Conservation (phyloP, 2,888 invertebrate genomes). For the Pseudanteris insignis region DNA sequence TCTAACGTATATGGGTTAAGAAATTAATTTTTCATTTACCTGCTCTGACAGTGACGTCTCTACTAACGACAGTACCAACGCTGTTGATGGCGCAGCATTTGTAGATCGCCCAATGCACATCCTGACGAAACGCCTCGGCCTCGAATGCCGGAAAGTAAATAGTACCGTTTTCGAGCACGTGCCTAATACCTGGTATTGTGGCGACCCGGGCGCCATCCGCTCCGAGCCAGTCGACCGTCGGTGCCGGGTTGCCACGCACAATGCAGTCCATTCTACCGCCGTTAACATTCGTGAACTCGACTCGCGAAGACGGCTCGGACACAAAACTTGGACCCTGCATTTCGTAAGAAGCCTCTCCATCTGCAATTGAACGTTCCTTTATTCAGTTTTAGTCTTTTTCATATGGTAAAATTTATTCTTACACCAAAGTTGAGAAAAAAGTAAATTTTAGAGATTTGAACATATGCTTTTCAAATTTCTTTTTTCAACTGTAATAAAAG, state of each 20-base stretch:
- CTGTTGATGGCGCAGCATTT: constrained; percentile 69
- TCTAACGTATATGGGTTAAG: no score
- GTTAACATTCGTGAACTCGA: constrained; percentile 70
- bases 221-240: constrained; percentile 70
- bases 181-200: constrained; percentile 69
- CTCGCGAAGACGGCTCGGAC: constrained; percentile 68
- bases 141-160: constrained; percentile 70
- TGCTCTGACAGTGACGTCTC: constrained; percentile 69
- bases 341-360: constrained; percentile 68
- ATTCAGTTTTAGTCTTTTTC: no score
- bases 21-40: no score
- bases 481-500: no score
- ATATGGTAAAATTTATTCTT: no score
- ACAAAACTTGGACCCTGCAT: constrained; percentile 70
- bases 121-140: constrained; percentile 70
- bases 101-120: constrained; percentile 71
- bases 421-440: no score
- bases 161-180: constrained; percentile 69
- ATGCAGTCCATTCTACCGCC: constrained; percentile 70
- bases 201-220: constrained; percentile 69
- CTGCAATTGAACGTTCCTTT: constrained; percentile 48
- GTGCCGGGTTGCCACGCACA: constrained; percentile 69
- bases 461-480: no score
- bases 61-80: constrained; percentile 69
- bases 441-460: neutral